Conservation (phyloP, 2,113 vertebrate genomes). For the Tachysurus fulvidraco region DNA sequence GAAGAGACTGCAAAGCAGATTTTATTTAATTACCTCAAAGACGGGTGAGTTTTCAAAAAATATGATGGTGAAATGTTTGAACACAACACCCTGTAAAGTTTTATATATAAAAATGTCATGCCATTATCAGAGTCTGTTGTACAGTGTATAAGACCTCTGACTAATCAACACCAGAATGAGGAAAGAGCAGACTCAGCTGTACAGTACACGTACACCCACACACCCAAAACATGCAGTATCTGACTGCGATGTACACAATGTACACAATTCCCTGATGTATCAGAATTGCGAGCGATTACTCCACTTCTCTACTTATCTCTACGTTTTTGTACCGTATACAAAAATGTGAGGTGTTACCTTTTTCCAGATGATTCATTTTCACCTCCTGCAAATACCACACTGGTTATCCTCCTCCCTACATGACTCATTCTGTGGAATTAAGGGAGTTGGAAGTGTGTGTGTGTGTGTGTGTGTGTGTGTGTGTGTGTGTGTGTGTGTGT, state of each 20-base stretch:
- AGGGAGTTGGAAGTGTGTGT: background rate
- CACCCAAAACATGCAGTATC: background rate
- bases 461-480: background rate
- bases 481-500: background rate
- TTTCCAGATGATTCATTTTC: background rate
- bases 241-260: background rate
- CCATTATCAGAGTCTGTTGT: constrained; percentile 57
- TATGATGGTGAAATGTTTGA: background rate
- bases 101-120: constrained; percentile 37
- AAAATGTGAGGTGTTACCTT: background rate
- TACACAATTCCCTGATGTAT: background rate
- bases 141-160: constrained; percentile 62
- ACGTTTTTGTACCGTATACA: background rate
- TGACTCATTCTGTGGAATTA: constrained; percentile 29
- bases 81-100: background rate
- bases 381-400: background rate
- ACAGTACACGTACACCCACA: constrained; percentile 5
- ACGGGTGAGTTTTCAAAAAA: constrained; percentile 81
- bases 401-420: constrained; percentile 1
- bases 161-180: constrained; percentile 47
- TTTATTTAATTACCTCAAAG: constrained; percentile 94
- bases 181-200: constrained; percentile 56
- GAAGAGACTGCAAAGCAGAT: constrained; percentile 98
- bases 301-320: background rate
- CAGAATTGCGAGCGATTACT: background rate